Evolutionary conservation across 2,797 vertebrate species (phyloP), one percentile per base, ranked within the genome.

Genomic region (Sphaeramia orbicularis): DNA sequence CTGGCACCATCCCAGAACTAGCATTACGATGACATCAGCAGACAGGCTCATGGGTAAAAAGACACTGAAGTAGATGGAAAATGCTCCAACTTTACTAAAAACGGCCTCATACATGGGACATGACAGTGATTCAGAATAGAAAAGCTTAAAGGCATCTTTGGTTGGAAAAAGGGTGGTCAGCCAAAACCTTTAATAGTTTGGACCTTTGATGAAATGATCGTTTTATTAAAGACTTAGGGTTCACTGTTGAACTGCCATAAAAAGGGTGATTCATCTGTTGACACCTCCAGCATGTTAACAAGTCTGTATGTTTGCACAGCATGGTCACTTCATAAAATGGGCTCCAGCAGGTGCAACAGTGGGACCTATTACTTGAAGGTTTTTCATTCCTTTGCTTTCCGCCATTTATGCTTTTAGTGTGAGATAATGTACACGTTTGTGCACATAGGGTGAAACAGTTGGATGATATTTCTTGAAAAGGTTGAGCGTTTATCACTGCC

Each of bases 401-500:
- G 1, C 36, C 47, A 2, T 54, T 55, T 6, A 21, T 53, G 24
- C 24, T 48, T 43, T 16, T 21, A 18, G 4, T 27, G n/a, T 43
- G 40, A 42, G 13, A 6, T 57, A 63, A 65, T 73, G 16, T 65
- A 53, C 59, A 24, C 64, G 43, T 30, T 69, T 56, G 37, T 57
- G 19, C 47, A 6, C 52, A 8, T 32, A 1, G 9, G 65, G 42
- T 19, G 21, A 0, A 21, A 18, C 43, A 2, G 63, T 65, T 59
- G 38, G n/a, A 61, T 42, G 60, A 59, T 49, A 44, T 58, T 53
- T 65, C 35, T 64, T 44, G 58, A 47, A 65, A 64, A 61, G 61
- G 32, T 19, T 15, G 51, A 58, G 27, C 19, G 30, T 54, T 64
- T 51, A 81, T 74, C 61, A 49, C 60, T 56, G 19, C 49, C 52